These are phyloP conservation scores for Xylota segnis DNA, from an alignment of 2,888 invertebrate genomes.

Conservation along the genomic window DNA sequence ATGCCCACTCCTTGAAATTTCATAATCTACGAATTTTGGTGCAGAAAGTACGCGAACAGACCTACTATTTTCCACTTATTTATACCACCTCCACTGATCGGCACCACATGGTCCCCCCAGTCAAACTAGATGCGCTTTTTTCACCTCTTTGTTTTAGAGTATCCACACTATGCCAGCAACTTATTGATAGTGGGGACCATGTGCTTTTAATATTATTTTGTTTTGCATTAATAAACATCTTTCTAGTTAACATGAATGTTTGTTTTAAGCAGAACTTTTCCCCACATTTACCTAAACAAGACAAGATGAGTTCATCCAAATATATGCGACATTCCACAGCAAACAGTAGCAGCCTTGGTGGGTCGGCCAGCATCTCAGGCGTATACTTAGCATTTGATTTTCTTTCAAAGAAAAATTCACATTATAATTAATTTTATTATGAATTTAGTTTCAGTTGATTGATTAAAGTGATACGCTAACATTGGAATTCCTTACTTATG, in stretches of 20 bases:
- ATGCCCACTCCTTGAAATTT: no score
- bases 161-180: not conserved
- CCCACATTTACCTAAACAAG: not conserved
- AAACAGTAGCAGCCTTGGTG: constrained; percentile 51
- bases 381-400: constrained; percentile 26
- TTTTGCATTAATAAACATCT: not conserved
- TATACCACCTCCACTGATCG: constrained; percentile 24
- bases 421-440: constrained; percentile 54
- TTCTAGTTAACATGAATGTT: not conserved
- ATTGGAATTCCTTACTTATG: constrained; percentile 60
- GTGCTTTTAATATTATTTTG: constrained; percentile 6
- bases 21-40: no score
- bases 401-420: constrained; percentile 23
- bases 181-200: not conserved
- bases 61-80: no score
- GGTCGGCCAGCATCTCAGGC: constrained; percentile 9
- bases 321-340: constrained; percentile 19
- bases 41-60: no score
- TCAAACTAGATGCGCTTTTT: constrained; percentile 13
- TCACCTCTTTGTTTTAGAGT: not conserved
- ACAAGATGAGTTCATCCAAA: not conserved
- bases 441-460: constrained; percentile 56
- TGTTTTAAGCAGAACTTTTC: not conserved
- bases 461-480: constrained; percentile 51
- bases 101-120: not conserved